phyloP scores from a whole-genome alignment of 2,797 vertebrate genomes.

The Danio kyathit region DNA sequence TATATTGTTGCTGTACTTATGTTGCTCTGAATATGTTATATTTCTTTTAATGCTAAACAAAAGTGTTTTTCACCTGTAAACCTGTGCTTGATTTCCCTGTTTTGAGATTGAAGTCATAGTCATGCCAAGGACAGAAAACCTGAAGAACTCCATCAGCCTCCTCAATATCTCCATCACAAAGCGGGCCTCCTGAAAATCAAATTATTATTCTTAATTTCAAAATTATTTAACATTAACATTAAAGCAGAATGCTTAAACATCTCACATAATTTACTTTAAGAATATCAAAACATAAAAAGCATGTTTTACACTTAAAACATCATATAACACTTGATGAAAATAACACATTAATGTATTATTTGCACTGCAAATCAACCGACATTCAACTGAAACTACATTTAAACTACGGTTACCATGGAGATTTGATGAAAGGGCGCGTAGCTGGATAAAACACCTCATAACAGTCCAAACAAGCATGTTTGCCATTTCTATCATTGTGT shows the following conservation, averaged over 20 bases:
- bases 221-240: background rate
- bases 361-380: no score
- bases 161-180: slow-evolving; percentile 83
- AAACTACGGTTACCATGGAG: slow-evolving; percentile 3
- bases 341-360: no score
- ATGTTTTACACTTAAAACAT: no score
- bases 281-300: no score
- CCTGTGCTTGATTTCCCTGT: slow-evolving; percentile 77
- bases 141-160: slow-evolving; percentile 76
- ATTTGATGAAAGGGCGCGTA: background rate
- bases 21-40: background rate
- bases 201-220: background rate
- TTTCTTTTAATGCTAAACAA: background rate
- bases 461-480: background rate
- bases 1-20: background rate
- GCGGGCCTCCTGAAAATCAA: slow-evolving; percentile 74
- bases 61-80: slow-evolving; percentile 71
- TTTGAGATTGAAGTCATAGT: slow-evolving; percentile 80
- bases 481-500: background rate
- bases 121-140: slow-evolving; percentile 84
- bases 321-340: no score
- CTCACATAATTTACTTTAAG: background rate
- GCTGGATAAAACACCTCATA: background rate
- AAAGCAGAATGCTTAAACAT: background rate
- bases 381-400: no score